Base-by-base conservation (phyloP, 37 sponge, comb jelly and placozoan genomes). In the Chondrosia reniformis region DNA sequence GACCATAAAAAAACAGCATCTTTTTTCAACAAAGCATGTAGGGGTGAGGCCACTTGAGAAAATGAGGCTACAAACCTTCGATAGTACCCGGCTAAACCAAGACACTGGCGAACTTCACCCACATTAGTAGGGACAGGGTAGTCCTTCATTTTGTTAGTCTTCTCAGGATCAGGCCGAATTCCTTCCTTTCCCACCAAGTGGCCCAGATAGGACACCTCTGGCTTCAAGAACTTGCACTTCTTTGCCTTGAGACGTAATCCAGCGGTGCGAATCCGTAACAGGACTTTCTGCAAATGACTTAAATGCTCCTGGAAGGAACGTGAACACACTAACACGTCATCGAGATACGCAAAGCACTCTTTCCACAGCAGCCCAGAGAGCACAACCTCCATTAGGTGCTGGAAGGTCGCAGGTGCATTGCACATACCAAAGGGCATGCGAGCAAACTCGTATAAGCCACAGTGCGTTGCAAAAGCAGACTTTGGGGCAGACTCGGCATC, bases 391-490 rank as follows among this genome's bases (percentile, higher is more conserved):
- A 85, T 89, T 30, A 81, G 77, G 30, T 82, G 39, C 55, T 89
- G 90, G 54, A 87, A 84, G 4, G 76, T 83, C 27, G 84, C 77
- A 38, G 84, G 77, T 21, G 84, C 77, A 33, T 83, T 76, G 67
- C 76, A 72, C 34, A 83, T 34, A 13, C 84, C 84, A 61, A 83
- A 83, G 17, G 84, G 84, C 84, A 83, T 83, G 31, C 52, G 22
- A 22, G 27, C 31, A n/a, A 83, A 83, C 37, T 77, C 66, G 39
- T 62, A 83, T 17, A 83, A 41, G 22, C 84, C 84, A 38, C 54
- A 28, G 45, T 36, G 55, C 6, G 83, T 82, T 24, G 40, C 46
- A 75, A 82, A 74, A 17, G 74, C 75, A 30, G 74, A 38, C 39
- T 84, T 80, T 45, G 52, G 64, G 22, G 30, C 59, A 36, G 54